These are phyloP conservation scores for Oikopleura dioica DNA, from an alignment of 23 tunicate genomes.

Conservation along the genomic window DNA sequence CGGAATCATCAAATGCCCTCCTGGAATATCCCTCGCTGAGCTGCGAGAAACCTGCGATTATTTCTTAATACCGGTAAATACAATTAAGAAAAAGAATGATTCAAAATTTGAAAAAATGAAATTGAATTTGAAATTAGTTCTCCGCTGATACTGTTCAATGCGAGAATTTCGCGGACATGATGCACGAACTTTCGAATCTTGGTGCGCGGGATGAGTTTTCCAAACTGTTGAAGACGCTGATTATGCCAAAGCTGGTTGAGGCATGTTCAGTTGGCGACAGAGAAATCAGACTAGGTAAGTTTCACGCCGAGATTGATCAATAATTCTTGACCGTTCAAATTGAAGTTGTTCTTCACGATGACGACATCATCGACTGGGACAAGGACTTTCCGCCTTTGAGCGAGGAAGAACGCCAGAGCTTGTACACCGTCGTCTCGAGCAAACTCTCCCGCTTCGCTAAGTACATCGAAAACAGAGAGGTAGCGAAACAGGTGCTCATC, in stretches of 20 bases:
- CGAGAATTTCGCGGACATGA: slow-evolving; percentile 30
- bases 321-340: not conserved
- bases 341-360: slow-evolving; percentile 59
- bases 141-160: not conserved
- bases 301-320: not conserved
- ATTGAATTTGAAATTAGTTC: not conserved
- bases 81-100: slow-evolving; percentile 15
- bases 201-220: slow-evolving; percentile 49
- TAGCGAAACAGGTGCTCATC: slow-evolving; percentile 58
- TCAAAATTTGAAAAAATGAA: not conserved
- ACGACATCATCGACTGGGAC: slow-evolving; percentile 89
- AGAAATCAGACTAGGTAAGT: not conserved
- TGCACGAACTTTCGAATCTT: slow-evolving; percentile 86
- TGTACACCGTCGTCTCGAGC: not conserved
- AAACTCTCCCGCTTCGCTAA: slow-evolving; percentile 42
- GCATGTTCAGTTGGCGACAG: slow-evolving; percentile 8
- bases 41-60: slow-evolving; percentile 83
- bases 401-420: slow-evolving; percentile 47
- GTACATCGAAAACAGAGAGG: slow-evolving; percentile 86
- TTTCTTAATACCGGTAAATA: slow-evolving; percentile 72
- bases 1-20: slow-evolving; percentile 58
- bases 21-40: slow-evolving; percentile 50
- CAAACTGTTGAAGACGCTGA: slow-evolving; percentile 33
- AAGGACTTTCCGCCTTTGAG: slow-evolving; percentile 66
- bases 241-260: slow-evolving; percentile 64